Evolutionary conservation across 1,140 invertebrate species (phyloP).

Genomic region (Heliconius congener): DNA sequence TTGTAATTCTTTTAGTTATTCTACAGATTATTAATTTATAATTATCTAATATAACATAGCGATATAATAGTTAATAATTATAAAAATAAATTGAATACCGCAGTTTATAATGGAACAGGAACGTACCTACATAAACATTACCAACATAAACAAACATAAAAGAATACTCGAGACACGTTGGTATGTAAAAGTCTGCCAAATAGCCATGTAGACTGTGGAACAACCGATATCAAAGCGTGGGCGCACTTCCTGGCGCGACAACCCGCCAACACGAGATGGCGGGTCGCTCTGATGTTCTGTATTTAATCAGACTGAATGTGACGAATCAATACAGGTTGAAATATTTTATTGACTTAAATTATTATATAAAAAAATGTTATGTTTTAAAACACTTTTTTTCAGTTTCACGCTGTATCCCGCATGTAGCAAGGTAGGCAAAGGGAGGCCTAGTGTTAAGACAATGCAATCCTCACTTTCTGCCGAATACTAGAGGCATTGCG

Average conservation of each 20-base stretch:
- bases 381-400: too few relatives aligned
- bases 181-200: slow-evolving; percentile 44
- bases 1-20: neutral
- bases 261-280: slow-evolving; percentile 24
- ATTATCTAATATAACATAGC: too few relatives aligned
- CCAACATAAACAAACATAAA: slow-evolving; percentile 29
- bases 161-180: slow-evolving; percentile 34
- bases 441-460: too few relatives aligned
- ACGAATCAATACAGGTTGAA: neutral
- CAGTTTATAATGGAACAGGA: neutral
- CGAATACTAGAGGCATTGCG: too few relatives aligned
- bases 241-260: slow-evolving; percentile 51
- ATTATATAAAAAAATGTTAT: too few relatives aligned
- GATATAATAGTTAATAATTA: neutral
- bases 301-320: slow-evolving; percentile 19
- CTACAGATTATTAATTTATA: neutral
- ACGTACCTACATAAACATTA: slow-evolving; percentile 1
- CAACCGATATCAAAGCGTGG: slow-evolving; percentile 42
- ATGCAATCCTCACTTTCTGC: too few relatives aligned
- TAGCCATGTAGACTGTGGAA: slow-evolving; percentile 42
- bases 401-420: too few relatives aligned
- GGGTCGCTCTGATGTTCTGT: slow-evolving; percentile 24
- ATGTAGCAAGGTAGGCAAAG: too few relatives aligned
- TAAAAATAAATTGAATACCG: neutral
- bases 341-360: too few relatives aligned